These are phyloP conservation scores for Neostethus bicornis DNA, from an alignment of 2,797 vertebrate genomes.

Conservation along the genomic window DNA sequence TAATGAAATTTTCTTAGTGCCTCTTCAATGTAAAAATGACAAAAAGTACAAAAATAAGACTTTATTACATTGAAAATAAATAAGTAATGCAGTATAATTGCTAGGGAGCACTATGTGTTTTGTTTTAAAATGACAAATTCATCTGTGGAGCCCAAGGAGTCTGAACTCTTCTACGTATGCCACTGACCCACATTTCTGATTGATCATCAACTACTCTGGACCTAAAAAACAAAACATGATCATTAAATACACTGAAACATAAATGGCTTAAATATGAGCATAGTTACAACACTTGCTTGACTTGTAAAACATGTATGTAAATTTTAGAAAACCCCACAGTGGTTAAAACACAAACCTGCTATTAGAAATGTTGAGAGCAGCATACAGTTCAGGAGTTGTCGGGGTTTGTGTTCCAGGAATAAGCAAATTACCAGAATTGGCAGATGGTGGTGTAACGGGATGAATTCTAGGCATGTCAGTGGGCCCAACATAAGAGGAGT, in stretches of 20 bases:
- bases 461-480: conserved; percentile 56
- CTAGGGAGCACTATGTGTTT: not conserved
- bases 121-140: conserved; percentile 69
- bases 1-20: too few relatives aligned
- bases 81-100: not conserved
- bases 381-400: conserved; percentile 80
- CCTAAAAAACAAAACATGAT: conserved; percentile 28
- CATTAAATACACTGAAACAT: not conserved
- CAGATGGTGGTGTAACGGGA: conserved; percentile 57
- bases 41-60: too few relatives aligned
- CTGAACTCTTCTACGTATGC: not conserved
- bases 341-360: conserved; percentile 7
- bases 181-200: conserved; percentile 31
- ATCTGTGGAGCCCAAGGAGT: conserved; percentile 11
- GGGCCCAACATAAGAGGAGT: conserved; percentile 47
- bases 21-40: too few relatives aligned
- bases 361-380: conserved; percentile 71
- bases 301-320: too few relatives aligned
- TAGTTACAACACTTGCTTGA: not conserved
- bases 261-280: not conserved
- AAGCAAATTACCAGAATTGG: not conserved
- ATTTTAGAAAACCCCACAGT: not conserved
- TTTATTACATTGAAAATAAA: not conserved
- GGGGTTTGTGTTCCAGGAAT: conserved; percentile 62
- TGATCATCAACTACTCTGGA: conserved; percentile 22